Base-by-base conservation (phyloP, 2,113 vertebrate species). In the Takifugu bimaculatus region DNA sequence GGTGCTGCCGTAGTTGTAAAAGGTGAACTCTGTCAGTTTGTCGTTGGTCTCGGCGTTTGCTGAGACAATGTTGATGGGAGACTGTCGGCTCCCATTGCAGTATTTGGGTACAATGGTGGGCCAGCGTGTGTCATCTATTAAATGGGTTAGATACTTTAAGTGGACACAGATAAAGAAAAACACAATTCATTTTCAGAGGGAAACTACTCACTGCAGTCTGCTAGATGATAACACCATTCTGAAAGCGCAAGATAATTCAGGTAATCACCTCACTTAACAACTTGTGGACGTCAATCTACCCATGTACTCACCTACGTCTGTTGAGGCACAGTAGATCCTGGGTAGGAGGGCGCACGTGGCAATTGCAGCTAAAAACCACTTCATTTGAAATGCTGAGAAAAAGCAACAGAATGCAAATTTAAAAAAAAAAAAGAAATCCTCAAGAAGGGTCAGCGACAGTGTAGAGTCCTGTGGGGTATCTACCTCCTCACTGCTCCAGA, bases 61-160 rank as follows among this genome's bases (percentile, higher is more conserved):
- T 0, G 84, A 56, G 3, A 57, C 14, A 1, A 93, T 92, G 72
- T 92, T 1, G 7, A 93, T 86, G 2, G 91, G 91, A 1, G 91
- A 93, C 68, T 92, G 91, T 0, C 60, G 63, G 2, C 1, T 68
- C n/a, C 88, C 84, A 0, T 57, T 88, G 69, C 92, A 92, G 5
- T 6, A 32, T 0, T 5, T 0, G 1, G 74, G 0, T 3, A 6
- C 1, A 32, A 80, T 35, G 0, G 0, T 2, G 0, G 84, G 0
- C 89, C 89, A 91, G 0, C 5, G 54, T 0, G 27, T 6, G 5
- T 72, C 32, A 67, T 62, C 88, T 90, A 6, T 6, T 47, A 60
- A 68, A 70, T 1, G 52, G 14, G 13, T 53, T 11, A 2, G 9
- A 28, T 1, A 27, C 2, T 10, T 50, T 43, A 6, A 70, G 27